Percentiles rank a stretch among this genome's conserved stretches.
Conservation (phyloP, 2,888 invertebrate species). For the Anticlea derivata region DNA sequence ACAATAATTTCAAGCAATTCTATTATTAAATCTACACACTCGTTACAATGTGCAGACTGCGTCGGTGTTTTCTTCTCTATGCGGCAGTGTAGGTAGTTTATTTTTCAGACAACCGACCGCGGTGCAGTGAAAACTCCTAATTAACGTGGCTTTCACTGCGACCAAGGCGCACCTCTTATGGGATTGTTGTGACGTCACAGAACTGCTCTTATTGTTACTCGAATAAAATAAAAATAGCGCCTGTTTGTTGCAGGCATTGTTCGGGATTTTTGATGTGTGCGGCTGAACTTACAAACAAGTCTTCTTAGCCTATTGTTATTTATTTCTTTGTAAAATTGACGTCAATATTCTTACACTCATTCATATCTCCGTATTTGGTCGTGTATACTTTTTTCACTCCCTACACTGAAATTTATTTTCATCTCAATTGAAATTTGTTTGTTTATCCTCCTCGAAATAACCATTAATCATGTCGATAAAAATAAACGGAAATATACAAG, state of each 20-base stretch:
- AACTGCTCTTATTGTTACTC: conserved; percentile 47
- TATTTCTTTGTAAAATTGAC: neutral
- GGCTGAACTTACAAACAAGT: conserved; percentile 22
- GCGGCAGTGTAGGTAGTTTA: conserved; percentile 46
- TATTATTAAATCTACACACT: no score
- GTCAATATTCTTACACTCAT: no score
- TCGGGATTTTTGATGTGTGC: conserved; percentile 11
- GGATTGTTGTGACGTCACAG: conserved; percentile 58
- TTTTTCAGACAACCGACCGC: conserved; percentile 54
- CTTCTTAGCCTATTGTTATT: conserved; percentile 6
- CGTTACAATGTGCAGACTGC: neutral
- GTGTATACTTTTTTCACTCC: no score
- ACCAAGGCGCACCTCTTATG: conserved; percentile 52
- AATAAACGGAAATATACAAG: no score
- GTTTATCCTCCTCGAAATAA: no score
- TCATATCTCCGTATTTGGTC: no score
- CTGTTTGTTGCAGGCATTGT: conserved; percentile 24
- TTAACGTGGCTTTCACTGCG: conserved; percentile 66
- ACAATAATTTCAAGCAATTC: no score
- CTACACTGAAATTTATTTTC: no score
- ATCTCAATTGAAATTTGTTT: no score
- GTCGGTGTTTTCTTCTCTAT: neutral
- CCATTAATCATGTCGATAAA: no score
- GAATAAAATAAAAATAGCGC: conserved; percentile 48
- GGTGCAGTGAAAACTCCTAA: conserved; percentile 61